Base-by-base conservation (phyloP, 2,797 vertebrate genomes). In the Cichlasoma orientale region DNA sequence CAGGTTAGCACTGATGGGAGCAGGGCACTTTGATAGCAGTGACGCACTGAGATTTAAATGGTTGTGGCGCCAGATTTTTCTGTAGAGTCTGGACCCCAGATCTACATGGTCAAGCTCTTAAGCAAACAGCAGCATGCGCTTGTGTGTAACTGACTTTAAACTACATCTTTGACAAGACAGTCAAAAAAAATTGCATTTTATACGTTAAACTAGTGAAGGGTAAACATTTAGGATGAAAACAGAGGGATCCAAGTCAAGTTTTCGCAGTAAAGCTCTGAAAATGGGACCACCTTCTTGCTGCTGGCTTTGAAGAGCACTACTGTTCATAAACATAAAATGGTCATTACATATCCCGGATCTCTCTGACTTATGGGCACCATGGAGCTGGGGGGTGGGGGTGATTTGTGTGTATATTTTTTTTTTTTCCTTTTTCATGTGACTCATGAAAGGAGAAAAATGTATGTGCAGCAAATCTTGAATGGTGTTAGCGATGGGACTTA, bases 141-240 rank as follows among this genome's bases (percentile, higher is more conserved):
- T 82, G 77, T 87, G 72, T 88, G 89, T 83, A 81, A 91, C 18
- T 77, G 81, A 93, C 85, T 50, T 68, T 91, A 90, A 88, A 93
- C 92, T 91, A 92, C 87, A 92, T 86, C 80, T 86, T 90, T 82
- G 90, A 93, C 89, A 89, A 88, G 87, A 92, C 78, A 89, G 81
- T 90, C 74, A 82, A 92, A 89, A 92, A 86, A 87, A 90, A 88
- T 90, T 86, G 77, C 85, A 90, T 91, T 90, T 91, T 89, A 81
- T 90, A 92, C 89, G 91, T 85, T 89, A 84, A 79, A 86, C 89
- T 87, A 86, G 78, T 91, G 83, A 86, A 88, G 82, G 81, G 82
- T 89, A 87, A 90, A 94, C 91, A 86, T 86, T 78, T 86, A 72
- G 71, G 77, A 91, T 92, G 86, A 91, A 85, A 77, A 88, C 57